Percentiles rank a stretch among this genome's conserved stretches.
Conservation (phyloP, 2,888 invertebrate species). For the Palloptera scutellata region DNA sequence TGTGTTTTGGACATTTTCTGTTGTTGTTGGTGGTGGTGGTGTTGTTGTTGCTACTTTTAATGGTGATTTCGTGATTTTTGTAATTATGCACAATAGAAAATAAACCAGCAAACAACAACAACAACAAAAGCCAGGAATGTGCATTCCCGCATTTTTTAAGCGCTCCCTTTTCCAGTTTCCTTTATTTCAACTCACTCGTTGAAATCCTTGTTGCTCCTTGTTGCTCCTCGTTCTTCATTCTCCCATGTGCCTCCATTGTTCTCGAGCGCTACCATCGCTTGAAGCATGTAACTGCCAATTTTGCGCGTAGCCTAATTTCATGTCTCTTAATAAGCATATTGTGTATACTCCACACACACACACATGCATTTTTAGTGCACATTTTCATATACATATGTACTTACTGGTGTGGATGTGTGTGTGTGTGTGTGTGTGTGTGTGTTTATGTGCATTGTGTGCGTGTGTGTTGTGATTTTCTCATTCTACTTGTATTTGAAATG, state of each 20-base stretch:
- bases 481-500: conserved; percentile 12
- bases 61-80: conserved; percentile 53
- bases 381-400: neutral
- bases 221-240: conserved; percentile 17
- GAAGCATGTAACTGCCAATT: conserved; percentile 29
- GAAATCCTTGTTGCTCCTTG: conserved; percentile 14
- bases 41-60: conserved; percentile 35
- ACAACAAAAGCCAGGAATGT: conserved; percentile 11
- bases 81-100: conserved; percentile 52
- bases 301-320: conserved; percentile 29
- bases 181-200: conserved; percentile 4
- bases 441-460: conserved; percentile 16
- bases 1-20: conserved; percentile 39
- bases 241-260: conserved; percentile 17
- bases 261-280: conserved; percentile 3
- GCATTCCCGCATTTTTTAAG: conserved; percentile 20
- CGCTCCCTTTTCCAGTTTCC: neutral
- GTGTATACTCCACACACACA: neutral
- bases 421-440: conserved; percentile 7
- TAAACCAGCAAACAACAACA: conserved; percentile 29
- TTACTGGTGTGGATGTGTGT: conserved; percentile 19
- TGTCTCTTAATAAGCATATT: conserved; percentile 33
- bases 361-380: neutral
- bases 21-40: too few species aligned
- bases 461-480: conserved; percentile 8